Conservation (phyloP, 2,888 invertebrate genomes). For the Chesias legatella region DNA sequence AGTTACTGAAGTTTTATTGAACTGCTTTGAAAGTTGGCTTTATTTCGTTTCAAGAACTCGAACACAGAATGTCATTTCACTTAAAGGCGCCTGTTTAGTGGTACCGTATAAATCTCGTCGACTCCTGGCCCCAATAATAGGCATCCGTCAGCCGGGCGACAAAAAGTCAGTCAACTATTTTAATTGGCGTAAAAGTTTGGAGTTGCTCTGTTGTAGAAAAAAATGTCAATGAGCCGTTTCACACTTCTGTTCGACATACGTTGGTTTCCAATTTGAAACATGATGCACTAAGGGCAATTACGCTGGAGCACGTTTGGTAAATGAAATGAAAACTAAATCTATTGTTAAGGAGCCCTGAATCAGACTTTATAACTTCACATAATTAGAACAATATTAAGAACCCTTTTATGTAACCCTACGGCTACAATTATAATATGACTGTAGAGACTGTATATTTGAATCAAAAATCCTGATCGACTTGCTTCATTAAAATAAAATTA, state of each 20-base stretch:
- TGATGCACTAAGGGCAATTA: slow-evolving; percentile 5
- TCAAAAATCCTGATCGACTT: too few species aligned
- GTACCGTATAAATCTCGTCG: slow-evolving; percentile 61
- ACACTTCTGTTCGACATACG: slow-evolving; percentile 41
- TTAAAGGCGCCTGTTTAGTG: slow-evolving; percentile 49
- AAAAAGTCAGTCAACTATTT: slow-evolving; percentile 74
- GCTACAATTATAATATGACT: too few species aligned
- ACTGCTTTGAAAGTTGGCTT: too few species aligned
- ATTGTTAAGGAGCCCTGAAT: too few species aligned
- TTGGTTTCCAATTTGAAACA: slow-evolving; percentile 19
- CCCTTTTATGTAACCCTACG: too few species aligned
- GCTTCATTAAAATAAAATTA: too few species aligned
- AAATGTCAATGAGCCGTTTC: slow-evolving; percentile 59
- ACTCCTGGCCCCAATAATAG: slow-evolving; percentile 64
- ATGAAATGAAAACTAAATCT: too few species aligned
- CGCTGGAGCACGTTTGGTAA: background rate
- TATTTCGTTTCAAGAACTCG: background rate
- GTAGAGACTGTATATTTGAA: too few species aligned
- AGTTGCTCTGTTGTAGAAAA: slow-evolving; percentile 49
- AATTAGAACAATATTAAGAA: too few species aligned
- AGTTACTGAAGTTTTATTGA: too few species aligned
- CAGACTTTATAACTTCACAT: too few species aligned
- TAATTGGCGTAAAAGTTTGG: slow-evolving; percentile 73
- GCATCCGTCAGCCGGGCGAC: slow-evolving; percentile 61
- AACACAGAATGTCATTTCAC: background rate